Evolutionary conservation across 2,888 invertebrate species (phyloP).

Genomic region (Drosophila eohydei): DNA sequence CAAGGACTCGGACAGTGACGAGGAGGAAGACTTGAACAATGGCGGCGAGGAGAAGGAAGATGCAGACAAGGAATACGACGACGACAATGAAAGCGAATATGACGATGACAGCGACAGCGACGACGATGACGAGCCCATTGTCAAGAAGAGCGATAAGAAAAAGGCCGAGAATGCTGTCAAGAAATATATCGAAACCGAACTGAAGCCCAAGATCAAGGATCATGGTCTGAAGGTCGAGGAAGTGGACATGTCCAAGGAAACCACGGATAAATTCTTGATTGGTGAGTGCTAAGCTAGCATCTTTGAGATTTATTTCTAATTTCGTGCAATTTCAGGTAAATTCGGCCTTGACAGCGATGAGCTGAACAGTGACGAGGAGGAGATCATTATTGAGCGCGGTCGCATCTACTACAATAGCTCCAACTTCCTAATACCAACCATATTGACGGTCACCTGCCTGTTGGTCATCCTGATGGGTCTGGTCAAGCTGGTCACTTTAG

Average conservation of each 20-base stretch:
- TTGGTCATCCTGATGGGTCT: slow-evolving; percentile 86
- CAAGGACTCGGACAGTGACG: slow-evolving; percentile 53
- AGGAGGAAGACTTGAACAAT: slow-evolving; percentile 76
- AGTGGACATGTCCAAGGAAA: slow-evolving; percentile 80
- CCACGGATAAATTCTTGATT: slow-evolving; percentile 78
- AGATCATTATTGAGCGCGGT: slow-evolving; percentile 84
- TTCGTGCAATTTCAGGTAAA: slow-evolving; percentile 70
- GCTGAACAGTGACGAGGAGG: slow-evolving; percentile 76
- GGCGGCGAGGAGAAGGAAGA: slow-evolving; percentile 82
- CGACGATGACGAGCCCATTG: slow-evolving; percentile 55
- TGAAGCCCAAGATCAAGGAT: slow-evolving; percentile 72
- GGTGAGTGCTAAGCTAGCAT: slow-evolving; percentile 61
- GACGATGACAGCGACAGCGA: slow-evolving; percentile 70
- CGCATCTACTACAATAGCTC: slow-evolving; percentile 85
- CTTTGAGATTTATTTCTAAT: not conserved
- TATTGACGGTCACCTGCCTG: slow-evolving; percentile 87
- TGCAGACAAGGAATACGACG: slow-evolving; percentile 46
- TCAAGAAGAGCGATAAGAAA: slow-evolving; percentile 51
- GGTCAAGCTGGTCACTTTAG: slow-evolving; percentile 86
- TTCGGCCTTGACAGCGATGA: slow-evolving; percentile 74
- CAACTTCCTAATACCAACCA: slow-evolving; percentile 87
- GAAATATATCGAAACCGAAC: slow-evolving; percentile 48
- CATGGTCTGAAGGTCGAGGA: slow-evolving; percentile 81
- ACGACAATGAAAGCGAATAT: slow-evolving; percentile 56
- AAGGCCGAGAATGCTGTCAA: slow-evolving; percentile 26